Evolutionary conservation across 2,888 invertebrate species (phyloP), one percentile per base, ranked within the genome.

Genomic region (Stenotaenia linearis): DNA sequence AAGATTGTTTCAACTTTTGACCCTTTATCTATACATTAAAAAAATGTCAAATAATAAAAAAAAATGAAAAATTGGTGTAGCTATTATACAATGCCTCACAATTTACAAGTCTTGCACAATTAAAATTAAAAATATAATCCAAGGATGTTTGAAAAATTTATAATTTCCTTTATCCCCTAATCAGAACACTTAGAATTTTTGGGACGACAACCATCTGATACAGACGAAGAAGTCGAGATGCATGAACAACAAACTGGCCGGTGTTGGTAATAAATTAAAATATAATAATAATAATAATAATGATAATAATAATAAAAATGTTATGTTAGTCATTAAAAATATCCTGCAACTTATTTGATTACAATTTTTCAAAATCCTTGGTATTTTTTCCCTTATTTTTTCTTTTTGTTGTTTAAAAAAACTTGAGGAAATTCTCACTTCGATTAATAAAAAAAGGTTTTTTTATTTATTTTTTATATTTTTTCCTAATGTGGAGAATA

Each of bases 11-110:
- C 12, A 37, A 61, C 23, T 75, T 78, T 32, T 75, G 75, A 77
- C 77, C 76, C 76, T 77, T 69, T 77, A n/a, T 37, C 37, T 77
- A 77, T 80, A 78, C 80, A 80, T 61, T 28, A 78, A 77, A 75
- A 76, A 40, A 75, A 69, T 76, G 25, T 21, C 28, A 77, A 77
- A 56, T 75, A 56, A 77, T 32, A 50, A 50, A 76, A 28, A 50
- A 50, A 32, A 78, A 30, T 50, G 23, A 80, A 45, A 56, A 45
- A 30, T 61, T 61, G 61, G 61, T 61, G 61, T 61, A 25, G 61
- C 61, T 61, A 61, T 61, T 61, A 25, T 61, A 61, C 61, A 61
- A 61, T 61, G 61, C 61, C 61, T 61, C 61, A 61, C 61, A 61
- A 61, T 61, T 61, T 61, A 61, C 61, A 61, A 28, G 25, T 61